A percentile compares a stretch with the other conserved stretches of the same genome.
Conservation (phyloP, 2,797 vertebrate species). For the Podarcis siculus region DNA sequence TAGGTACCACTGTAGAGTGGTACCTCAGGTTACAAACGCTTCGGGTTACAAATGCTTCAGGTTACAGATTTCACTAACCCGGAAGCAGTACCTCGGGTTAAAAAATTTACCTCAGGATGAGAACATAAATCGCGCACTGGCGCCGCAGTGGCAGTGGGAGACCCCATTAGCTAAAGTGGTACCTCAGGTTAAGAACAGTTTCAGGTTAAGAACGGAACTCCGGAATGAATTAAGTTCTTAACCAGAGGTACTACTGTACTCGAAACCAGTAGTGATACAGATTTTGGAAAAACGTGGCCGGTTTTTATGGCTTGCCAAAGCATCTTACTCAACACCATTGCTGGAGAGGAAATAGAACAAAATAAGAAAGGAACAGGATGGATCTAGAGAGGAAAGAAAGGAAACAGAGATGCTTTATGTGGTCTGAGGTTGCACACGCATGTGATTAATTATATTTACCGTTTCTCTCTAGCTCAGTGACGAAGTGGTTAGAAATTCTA, state of each 20-base stretch:
- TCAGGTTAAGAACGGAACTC: no score
- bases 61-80: no score
- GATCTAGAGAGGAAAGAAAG: constrained; percentile 67
- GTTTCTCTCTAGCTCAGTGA: not conserved
- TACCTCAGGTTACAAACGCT: no score
- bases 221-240: no score
- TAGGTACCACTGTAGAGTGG: no score
- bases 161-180: no score
- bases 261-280: constrained; percentile 7
- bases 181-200: no score
- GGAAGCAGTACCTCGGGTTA: no score
- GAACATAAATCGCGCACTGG: no score
- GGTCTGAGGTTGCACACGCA: constrained; percentile 44
- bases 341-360: constrained; percentile 72
- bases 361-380: constrained; percentile 75
- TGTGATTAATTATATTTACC: constrained; percentile 6
- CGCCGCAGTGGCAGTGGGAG: no score
- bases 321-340: constrained; percentile 66
- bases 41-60: no score
- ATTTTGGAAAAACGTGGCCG: constrained; percentile 58
- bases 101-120: no score
- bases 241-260: constrained; percentile 23
- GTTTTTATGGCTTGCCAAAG: constrained; percentile 69
- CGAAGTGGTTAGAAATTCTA: not conserved
- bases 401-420: constrained; percentile 68